Base-by-base conservation (phyloP, 2,888 invertebrate genomes). In the Tetramorium bicarinatum region DNA sequence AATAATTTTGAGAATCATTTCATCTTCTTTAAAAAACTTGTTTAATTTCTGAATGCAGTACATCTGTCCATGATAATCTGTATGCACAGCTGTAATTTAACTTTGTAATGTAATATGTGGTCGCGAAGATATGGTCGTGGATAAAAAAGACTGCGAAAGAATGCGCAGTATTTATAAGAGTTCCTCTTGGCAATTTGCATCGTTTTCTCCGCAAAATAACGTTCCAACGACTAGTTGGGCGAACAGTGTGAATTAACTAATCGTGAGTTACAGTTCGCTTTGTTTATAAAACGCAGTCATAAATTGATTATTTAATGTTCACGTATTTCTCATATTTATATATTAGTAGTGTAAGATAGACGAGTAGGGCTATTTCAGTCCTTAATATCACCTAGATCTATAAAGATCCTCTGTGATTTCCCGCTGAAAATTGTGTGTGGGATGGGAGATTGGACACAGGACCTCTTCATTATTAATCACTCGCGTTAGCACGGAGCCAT, bases 161-260 rank as follows among this genome's bases (percentile, higher is more conserved):
- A 61, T 44, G 15, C n/a, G 13, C 8, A 54, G 11, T 29, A 29
- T 77, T 74, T 74, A 77, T 77, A 69, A 69, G 15, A 15, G 21
- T 77, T 44, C 8, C 25, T 56, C 25, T 77, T 34, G 29, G 8
- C 21, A 59, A 11, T 41, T 9, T 67, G 25, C 54, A 34, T 77
- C 54, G 44, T 77, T 67, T 56, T 77, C 21, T 54, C 44, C 59
- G 3, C 56, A 21, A 77, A 77, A 77, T 77, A 54, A 77, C 15
- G 29, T 34, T 34, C 29, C 29, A 34, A 34, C 29, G 29, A 34
- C 13, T 34, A 41, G 18, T 59, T 4, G 44, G 47, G 18, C 13
- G 71, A 21, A 21, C 41, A 29, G 15, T 56, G 25, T 56, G 21
- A 54, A 71, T 44, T 54, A 41, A 54, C 13, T 66, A 64, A 52